phyloP scores from a whole-genome alignment of 1,140 invertebrate species.

The Polyergus mexicanus region DNA sequence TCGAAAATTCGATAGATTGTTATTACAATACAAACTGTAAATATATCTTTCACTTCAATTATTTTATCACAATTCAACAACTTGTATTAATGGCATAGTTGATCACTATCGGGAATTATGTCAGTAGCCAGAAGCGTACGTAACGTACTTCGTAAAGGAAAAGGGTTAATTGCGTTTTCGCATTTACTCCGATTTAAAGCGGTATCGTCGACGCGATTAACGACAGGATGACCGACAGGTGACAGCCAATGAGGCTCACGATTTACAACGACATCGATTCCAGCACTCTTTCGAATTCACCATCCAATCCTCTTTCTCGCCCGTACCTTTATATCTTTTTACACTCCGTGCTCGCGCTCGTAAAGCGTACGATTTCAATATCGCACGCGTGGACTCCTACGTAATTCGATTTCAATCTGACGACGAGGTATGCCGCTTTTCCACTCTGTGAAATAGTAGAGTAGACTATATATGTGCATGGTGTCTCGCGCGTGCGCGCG shows the following conservation, averaged over 20 bases:
- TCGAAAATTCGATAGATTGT: conserved; percentile 20
- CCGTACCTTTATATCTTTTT: neutral
- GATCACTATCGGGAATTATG: neutral
- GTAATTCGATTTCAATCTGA: conserved; percentile 52
- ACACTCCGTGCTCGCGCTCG: neutral
- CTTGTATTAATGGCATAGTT: neutral
- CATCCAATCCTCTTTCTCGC: neutral
- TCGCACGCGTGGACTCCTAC: conserved; percentile 17
- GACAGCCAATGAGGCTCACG: conserved; percentile 35
- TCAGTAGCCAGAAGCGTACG: neutral
- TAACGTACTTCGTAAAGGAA: conserved; percentile 8
- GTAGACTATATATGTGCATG: neutral
- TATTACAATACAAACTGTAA: neutral
- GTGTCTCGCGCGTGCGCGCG: neutral
- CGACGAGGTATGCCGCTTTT: conserved; percentile 16
- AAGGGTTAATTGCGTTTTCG: conserved; percentile 27
- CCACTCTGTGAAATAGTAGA: conserved; percentile 37
- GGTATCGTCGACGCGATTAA: conserved; percentile 19
- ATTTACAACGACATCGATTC: conserved; percentile 42
- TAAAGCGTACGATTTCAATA: conserved; percentile 57
- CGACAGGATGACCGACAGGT: neutral
- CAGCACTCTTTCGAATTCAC: neutral
- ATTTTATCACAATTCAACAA: neutral
- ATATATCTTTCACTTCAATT: neutral
- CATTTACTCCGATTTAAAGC: conserved; percentile 23